Evolutionary conservation across 1,140 invertebrate genomes (phyloP), one percentile per base, ranked within the genome.

Genomic region (Kradibia gibbosae): DNA sequence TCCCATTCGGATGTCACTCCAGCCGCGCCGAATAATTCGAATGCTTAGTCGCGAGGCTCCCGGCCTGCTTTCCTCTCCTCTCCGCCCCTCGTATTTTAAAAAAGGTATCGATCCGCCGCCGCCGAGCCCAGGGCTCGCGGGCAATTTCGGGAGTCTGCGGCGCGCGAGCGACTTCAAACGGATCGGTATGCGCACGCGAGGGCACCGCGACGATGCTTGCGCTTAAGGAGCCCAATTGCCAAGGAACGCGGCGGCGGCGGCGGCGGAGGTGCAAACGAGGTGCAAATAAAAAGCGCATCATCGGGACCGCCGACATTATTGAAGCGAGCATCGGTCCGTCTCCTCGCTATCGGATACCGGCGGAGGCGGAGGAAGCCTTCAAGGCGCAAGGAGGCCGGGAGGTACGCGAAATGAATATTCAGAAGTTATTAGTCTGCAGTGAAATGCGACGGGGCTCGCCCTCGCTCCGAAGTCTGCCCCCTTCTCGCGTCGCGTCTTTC

Each of bases 361-460:
- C 72, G 67, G 88, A 86, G 89, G 87, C 89, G 88, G 89, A 86
- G 83, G 88, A 86, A 86, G 90, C 90, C 89, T 90, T 90, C 84
- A 91, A 87, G 86, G 83, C 78, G 81, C 87, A 84, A 87, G 88
- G 86, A 86, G 85, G 86, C 87, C 86, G 87, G 85, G 85, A 88
- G 88, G 89, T 90, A 90, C 90, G 89, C 88, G 90, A 91, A 91
- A 91, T 91, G 90, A 91, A 91, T 91, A 91, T 91, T 91, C 90
- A 91, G 89, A 91, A 91, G 90, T 91, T 91, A 91, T 90, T 91
- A 91, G 90, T 91, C 90, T 91, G 89, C 88, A 91, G 90, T 91
- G 89, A 91, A 91, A 91, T 91, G 90, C 91, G 90, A 91, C 90
- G 89, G 88, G 86, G 89, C 86, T 90, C 89, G 87, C 88, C 90